Conservation (phyloP, 2,888 invertebrate genomes). For the Creontiades dilutus region DNA sequence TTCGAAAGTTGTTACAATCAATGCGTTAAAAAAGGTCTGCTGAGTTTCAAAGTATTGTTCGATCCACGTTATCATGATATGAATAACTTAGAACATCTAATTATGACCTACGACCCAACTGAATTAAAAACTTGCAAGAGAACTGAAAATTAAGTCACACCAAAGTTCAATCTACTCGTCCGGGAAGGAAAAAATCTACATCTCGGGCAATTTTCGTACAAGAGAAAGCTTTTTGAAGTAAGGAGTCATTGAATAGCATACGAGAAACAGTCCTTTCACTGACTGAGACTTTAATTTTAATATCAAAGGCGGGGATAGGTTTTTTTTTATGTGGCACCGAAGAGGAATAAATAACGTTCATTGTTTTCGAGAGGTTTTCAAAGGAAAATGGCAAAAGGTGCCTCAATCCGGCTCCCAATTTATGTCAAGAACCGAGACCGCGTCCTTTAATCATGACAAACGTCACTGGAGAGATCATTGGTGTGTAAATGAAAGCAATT, state of each 20-base stretch:
- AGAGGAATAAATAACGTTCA: constrained; percentile 56
- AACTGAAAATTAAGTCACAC: background rate
- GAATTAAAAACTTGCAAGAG: background rate
- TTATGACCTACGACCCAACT: background rate
- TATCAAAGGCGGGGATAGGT: constrained; percentile 52
- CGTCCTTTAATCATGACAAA: constrained; percentile 60
- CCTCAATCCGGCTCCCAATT: constrained; percentile 51
- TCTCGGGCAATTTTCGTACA: constrained; percentile 11
- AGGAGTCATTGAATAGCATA: constrained; percentile 17
- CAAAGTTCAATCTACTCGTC: background rate
- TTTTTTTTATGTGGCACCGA: constrained; percentile 34
- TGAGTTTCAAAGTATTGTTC: no score
- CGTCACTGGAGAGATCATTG: constrained; percentile 61
- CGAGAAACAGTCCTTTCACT: background rate
- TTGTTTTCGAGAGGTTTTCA: constrained; percentile 57
- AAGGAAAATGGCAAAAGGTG: constrained; percentile 34
- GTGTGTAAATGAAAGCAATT: constrained; percentile 67
- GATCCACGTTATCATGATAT: background rate
- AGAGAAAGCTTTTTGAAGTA: constrained; percentile 33
- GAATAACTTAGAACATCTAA: background rate
- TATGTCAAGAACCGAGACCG: constrained; percentile 45
- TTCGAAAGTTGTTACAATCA: no score
- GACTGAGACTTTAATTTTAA: constrained; percentile 42
- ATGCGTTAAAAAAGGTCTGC: no score
- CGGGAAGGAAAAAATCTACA: background rate